Evolutionary conservation across 2,888 invertebrate genomes (phyloP).

Genomic region (Cremastinae sp.): DNA sequence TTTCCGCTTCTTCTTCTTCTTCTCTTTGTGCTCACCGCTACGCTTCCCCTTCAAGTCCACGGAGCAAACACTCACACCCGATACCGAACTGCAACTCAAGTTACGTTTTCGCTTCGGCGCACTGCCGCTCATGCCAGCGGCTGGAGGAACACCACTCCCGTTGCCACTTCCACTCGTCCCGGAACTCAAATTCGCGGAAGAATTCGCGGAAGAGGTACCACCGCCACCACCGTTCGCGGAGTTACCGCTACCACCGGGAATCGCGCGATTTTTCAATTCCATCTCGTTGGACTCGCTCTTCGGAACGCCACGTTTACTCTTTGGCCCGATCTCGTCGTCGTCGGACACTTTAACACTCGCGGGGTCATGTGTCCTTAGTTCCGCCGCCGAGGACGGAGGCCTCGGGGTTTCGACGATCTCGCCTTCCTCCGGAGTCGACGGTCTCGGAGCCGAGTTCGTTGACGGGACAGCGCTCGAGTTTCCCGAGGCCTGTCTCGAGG

Average conservation of each 20-base stretch:
- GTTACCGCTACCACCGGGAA: conserved; percentile 60
- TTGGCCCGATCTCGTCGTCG: conserved; percentile 54
- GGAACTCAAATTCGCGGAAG: conserved; percentile 53
- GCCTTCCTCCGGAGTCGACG: conserved; percentile 79
- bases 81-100: conserved; percentile 72
- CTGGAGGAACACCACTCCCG: conserved; percentile 57
- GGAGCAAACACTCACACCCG: conserved; percentile 75
- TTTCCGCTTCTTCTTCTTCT: conserved; percentile 74
- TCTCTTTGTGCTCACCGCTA: conserved; percentile 73
- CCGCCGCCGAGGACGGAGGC: conserved; percentile 67
- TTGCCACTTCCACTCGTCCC: conserved; percentile 58
- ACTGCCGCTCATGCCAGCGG: conserved; percentile 63
- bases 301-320: conserved; percentile 59
- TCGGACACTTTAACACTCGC: conserved; percentile 64
- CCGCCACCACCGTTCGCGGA: conserved; percentile 18
- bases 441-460: conserved; percentile 71
- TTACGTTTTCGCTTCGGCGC: conserved; percentile 76
- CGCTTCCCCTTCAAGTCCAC: conserved; percentile 74
- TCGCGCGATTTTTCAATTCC: conserved; percentile 61
- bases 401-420: conserved; percentile 74
- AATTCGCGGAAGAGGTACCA: conserved; percentile 39
- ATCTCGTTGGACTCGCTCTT: conserved; percentile 48
- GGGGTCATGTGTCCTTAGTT: conserved; percentile 67
- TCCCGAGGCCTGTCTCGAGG: conserved; percentile 57
- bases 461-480: not conserved